Percentiles rank a stretch among this genome's conserved stretches.
Evolutionary conservation across 2,113 vertebrate genomes (phyloP).

Genomic region (Oryzias woworae): DNA sequence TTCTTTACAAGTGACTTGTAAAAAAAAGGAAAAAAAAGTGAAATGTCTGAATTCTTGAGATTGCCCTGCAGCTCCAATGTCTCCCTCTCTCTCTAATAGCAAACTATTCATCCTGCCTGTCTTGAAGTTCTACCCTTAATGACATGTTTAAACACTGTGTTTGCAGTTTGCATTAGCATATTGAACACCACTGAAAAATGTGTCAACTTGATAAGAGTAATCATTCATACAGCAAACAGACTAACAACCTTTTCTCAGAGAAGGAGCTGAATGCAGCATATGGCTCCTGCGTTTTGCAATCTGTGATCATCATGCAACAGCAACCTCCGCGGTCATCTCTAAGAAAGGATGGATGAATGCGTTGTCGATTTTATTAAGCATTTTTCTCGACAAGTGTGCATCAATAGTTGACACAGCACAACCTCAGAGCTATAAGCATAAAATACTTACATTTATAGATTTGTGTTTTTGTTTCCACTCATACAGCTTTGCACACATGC

Average conservation of each 20-base stretch:
- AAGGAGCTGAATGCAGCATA: constrained; percentile 7
- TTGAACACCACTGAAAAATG: neutral
- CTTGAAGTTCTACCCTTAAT: no score
- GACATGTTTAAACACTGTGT: neutral
- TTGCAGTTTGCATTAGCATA: neutral
- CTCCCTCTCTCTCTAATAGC: no score
- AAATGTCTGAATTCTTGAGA: neutral
- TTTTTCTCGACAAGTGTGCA: constrained; percentile 9
- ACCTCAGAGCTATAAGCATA: neutral
- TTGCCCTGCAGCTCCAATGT: neutral
- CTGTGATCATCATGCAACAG: constrained; percentile 31
- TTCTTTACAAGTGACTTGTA: neutral
- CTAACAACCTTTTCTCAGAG: neutral
- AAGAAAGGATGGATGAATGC: neutral
- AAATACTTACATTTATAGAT: constrained; percentile 1
- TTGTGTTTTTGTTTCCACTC: neutral
- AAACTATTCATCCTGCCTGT: no score
- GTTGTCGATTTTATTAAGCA: constrained; percentile 10
- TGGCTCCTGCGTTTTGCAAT: constrained; percentile 19
- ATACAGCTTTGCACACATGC: neutral
- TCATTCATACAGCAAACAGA: neutral
- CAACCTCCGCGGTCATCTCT: constrained; percentile 6
- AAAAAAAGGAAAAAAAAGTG: neutral
- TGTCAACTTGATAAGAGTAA: neutral
- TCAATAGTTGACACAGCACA: neutral